Evolutionary conservation across 2,888 invertebrate genomes (phyloP).

Genomic region (Drosophila tripunctata): DNA sequence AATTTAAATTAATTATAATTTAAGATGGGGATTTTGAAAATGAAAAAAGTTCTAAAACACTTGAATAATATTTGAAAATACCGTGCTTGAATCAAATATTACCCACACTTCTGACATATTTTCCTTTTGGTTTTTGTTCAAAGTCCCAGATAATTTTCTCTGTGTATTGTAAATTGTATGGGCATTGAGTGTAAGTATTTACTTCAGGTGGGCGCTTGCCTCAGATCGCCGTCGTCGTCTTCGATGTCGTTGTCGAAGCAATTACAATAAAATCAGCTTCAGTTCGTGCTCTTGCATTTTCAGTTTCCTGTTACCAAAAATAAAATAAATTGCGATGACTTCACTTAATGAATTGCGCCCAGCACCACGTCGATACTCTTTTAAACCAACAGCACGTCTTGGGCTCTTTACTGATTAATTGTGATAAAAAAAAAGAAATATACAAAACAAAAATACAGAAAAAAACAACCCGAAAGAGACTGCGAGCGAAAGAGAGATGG

Average conservation of each 20-base stretch:
- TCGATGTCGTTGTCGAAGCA: conserved; percentile 31
- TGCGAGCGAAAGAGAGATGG: not conserved
- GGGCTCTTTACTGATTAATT: conserved; percentile 61
- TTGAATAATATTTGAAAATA: too few species aligned
- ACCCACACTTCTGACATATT: too few species aligned
- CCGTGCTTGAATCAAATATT: too few species aligned
- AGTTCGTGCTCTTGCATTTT: conserved; percentile 59
- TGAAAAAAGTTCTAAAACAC: too few species aligned
- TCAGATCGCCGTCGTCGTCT: conserved; percentile 4
- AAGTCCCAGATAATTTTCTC: not conserved
- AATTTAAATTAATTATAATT: too few species aligned
- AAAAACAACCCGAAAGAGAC: not conserved
- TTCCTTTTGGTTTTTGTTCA: too few species aligned
- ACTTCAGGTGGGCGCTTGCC: conserved; percentile 49
- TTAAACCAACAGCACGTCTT: conserved; percentile 53
- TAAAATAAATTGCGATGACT: conserved; percentile 58
- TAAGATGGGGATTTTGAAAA: too few species aligned
- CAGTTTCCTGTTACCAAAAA: conserved; percentile 68
- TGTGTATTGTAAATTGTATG: not conserved
- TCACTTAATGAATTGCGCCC: conserved; percentile 62
- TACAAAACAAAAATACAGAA: too few species aligned
- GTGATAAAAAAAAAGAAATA: conserved; percentile 33
- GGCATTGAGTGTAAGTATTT: conserved; percentile 28
- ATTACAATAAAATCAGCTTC: conserved; percentile 64
- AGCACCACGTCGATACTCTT: conserved; percentile 46